Percentiles rank a stretch among this genome's conserved stretches.
Conservation (phyloP, 2,113 vertebrate genomes). For the Myocastor coypus region DNA sequence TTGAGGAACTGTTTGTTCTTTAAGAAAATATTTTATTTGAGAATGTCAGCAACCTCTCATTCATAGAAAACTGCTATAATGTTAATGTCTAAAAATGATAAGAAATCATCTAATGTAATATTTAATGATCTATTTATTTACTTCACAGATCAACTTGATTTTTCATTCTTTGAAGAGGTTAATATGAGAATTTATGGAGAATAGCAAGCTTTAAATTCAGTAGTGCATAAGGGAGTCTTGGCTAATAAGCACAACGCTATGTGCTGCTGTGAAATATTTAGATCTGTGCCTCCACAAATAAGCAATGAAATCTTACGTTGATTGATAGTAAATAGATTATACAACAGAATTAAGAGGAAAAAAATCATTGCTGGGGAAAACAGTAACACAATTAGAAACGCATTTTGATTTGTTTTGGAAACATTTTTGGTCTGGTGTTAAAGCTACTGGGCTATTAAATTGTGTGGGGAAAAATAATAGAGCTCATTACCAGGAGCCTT, state of each 20-base stretch:
- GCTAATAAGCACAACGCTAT: background rate
- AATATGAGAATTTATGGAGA: background rate
- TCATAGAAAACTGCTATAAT: background rate
- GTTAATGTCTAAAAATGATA: background rate
- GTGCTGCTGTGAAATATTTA: background rate
- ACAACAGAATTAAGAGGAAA: background rate
- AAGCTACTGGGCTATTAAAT: slow-evolving; percentile 78
- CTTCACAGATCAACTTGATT: background rate
- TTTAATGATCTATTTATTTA: background rate
- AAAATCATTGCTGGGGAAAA: background rate
- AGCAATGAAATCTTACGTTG: background rate
- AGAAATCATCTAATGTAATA: background rate
- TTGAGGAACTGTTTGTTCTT: background rate
- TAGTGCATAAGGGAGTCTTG: background rate
- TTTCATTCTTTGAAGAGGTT: background rate
- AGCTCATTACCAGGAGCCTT: slow-evolving; percentile 46
- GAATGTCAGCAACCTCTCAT: background rate
- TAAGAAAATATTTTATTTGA: background rate
- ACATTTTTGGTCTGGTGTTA: slow-evolving; percentile 15
- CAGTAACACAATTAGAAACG: slow-evolving; percentile 31
- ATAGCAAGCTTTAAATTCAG: background rate
- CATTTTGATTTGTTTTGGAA: slow-evolving; percentile 57
- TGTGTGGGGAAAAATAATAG: slow-evolving; percentile 56
- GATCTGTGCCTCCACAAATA: background rate
- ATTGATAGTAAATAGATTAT: background rate